These are phyloP conservation scores for Opisthocomus hoazin DNA, from an alignment of 2,113 vertebrate species.

Conservation along the genomic window DNA sequence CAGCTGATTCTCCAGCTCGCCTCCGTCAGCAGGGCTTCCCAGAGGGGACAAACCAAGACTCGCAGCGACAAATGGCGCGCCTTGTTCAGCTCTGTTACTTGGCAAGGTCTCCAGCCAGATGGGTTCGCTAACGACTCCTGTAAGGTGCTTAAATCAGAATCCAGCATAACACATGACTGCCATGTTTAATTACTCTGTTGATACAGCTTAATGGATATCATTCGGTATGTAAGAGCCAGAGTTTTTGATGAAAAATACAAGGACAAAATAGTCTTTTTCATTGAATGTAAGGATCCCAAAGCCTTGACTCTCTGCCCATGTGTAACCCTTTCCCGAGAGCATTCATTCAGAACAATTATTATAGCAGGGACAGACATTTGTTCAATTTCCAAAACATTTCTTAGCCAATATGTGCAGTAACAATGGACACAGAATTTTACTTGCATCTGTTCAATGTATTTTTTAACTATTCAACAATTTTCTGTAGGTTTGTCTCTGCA, in stretches of 20 bases:
- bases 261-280: background rate
- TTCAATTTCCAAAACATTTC: background rate
- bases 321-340: background rate
- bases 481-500: background rate
- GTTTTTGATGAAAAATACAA: background rate
- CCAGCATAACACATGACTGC: conserved; percentile 19
- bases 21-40: background rate
- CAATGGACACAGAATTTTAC: background rate
- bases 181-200: conserved; percentile 54
- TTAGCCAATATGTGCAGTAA: background rate
- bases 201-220: background rate
- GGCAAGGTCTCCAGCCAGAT: conserved; percentile 54
- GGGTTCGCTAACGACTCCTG: conserved; percentile 55
- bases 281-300: background rate
- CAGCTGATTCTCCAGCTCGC: background rate
- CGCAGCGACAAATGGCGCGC: background rate
- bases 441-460: background rate
- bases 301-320: background rate
- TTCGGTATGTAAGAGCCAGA: background rate
- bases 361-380: background rate
- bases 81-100: background rate
- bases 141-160: conserved; percentile 46
- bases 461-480: background rate
- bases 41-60: background rate
- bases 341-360: background rate